Base-by-base conservation (phyloP, 2,113 vertebrate genomes). In the Brienomyrus brachyistius region DNA sequence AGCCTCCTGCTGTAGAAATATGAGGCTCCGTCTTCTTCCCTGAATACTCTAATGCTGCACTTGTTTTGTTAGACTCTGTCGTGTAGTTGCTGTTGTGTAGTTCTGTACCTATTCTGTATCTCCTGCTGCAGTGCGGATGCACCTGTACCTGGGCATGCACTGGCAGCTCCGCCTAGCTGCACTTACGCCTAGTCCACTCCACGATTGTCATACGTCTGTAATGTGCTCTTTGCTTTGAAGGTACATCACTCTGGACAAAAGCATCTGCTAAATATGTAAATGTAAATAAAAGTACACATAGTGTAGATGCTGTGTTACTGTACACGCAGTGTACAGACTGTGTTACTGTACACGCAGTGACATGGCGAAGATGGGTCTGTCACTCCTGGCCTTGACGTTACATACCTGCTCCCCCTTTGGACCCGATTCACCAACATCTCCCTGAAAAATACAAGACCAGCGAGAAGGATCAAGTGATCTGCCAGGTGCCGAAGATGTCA, bases 391-490 rank as follows among this genome's bases (percentile, higher is more conserved):
- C 40, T 82, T 21, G 17, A 11, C 1, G 40, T 19, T 0, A 94
- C 95, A 94, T 92, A 99, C 98, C 95, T 97, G 97, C 83, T 97
- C 97, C 94, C 98, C 98, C 92, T 98, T 98, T 48, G 97, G 97
- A 91, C 98, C 98, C 59, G 92, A 82, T 80, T 97, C 97, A 90
- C 98, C 98, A 43, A 94, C 95, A 1, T 95, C 96, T 90, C 98
- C 98, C 98, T 99, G 91, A 87, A 48, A 88, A 89, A 90, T 4
- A 35, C 17, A 47, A 40, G 40, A 40, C 40, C 40, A 40, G 40
- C 2, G 40, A 40, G 31, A 31, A 31, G 31, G 31, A 31, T 31
- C 31, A 31, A 31, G 0, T 31, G 31, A 31, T 31, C 31, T 31
- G 31, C 31, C 31, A 31, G 31, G 31, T 31, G 31, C 31, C 31